Base-by-base conservation (phyloP, 2,113 vertebrate species). In the Triplophysa tibetana region DNA sequence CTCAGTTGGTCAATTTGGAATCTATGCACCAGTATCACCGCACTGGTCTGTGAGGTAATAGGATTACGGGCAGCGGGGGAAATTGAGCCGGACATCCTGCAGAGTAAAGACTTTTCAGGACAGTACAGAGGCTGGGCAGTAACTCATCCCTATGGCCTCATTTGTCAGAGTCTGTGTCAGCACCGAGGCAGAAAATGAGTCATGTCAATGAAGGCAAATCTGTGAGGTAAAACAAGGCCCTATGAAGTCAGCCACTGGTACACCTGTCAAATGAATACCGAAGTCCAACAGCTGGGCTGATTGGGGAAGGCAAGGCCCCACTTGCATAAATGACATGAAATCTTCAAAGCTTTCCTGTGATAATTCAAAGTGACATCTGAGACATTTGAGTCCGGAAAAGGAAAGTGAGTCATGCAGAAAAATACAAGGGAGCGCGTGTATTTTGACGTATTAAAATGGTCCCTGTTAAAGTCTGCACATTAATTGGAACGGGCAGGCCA, bases 401-500 rank as follows among this genome's bases (percentile, higher is more conserved):
- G 19, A 24, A 56, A 64, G 69, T 23, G 26, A 64, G 26, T 63
- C 6, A 43, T 21, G 26, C 11, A 23, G 8, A 17, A 54, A 16
- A 24, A 16, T 26, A 26, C 24, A 63, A 63, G 61, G 4, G 26
- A 33, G 75, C 38, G 45, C 21, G 7, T 2, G 62, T 21, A 38
- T 77, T 76, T 52, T 54, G 45, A 54, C 74, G 21, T 65, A 65
- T 76, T 76, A 65, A 76, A 62, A 65, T 12, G n/a, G 24, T 77
- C 45, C 13, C 29, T 14, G 61, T 61, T 48, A 75, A 75, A 63
- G 72, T 48, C 33, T 24, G 24, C 17, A 16, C 43, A 52, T 54
- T 77, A 65, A 77, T 77, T 75, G 73, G 73, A 75, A 48, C 63
- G 73, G 73, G 56, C 70, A 75, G 60, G 60, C 62, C 75, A 77